phyloP scores from a whole-genome alignment of 1,140 invertebrate species.

The Helicoverpa zea region DNA sequence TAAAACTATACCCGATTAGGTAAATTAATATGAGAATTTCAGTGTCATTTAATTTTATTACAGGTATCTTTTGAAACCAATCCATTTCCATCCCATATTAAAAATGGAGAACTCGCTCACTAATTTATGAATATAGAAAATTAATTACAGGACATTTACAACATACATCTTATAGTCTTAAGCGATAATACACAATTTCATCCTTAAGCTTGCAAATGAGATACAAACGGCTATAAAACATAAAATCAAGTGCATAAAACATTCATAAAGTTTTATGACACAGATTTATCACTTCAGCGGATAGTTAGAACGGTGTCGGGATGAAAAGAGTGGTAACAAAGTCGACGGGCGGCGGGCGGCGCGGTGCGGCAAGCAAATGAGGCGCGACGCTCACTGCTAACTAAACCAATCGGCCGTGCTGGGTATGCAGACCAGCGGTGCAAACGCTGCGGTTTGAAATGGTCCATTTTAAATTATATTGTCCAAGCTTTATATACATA shows the following conservation, averaged over 20 bases:
- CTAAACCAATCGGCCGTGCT: conserved; percentile 83
- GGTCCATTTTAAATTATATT: no score
- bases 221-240: conserved; percentile 55
- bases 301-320: conserved; percentile 78
- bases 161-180: not conserved
- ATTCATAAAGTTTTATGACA: conserved; percentile 65
- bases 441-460: conserved; percentile 36
- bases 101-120: not conserved
- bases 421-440: conserved; percentile 63
- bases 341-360: conserved; percentile 60
- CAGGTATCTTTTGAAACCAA: not conserved
- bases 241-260: conserved; percentile 49
- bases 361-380: conserved; percentile 81
- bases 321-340: conserved; percentile 84
- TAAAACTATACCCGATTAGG: no score
- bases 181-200: not conserved
- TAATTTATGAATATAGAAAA: not conserved
- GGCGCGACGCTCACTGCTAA: conserved; percentile 84
- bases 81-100: no score
- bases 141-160: conserved; percentile 11
- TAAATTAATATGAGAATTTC: no score
- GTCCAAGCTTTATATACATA: no score
- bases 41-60: not conserved
- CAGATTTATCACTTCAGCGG: conserved; percentile 76
- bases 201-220: conserved; percentile 38